Percentiles rank a stretch among this genome's conserved stretches.
These are phyloP conservation scores for Abramis brama DNA, from an alignment of 2,113 vertebrate genomes.

Conservation along the genomic window DNA sequence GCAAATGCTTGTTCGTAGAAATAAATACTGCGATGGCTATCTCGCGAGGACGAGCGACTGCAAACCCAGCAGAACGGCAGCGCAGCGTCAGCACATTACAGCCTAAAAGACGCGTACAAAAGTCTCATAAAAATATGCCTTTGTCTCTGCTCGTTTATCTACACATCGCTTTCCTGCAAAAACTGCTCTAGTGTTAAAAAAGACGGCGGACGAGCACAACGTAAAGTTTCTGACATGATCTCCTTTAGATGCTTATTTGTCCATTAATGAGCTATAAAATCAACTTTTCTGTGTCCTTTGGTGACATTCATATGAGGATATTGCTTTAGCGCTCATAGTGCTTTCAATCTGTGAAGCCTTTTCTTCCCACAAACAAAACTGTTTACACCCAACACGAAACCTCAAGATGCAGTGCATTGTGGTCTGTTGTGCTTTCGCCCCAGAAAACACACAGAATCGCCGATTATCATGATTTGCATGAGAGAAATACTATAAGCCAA, in stretches of 20 bases:
- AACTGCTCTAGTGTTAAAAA: constrained; percentile 31
- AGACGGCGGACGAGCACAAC: constrained; percentile 1
- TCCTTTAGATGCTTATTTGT: neutral
- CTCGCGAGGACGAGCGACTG: constrained; percentile 72
- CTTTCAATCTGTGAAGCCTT: neutral
- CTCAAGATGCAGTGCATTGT: neutral
- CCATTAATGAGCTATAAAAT: neutral
- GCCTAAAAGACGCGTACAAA: constrained; percentile 80
- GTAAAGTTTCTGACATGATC: neutral
- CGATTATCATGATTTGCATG: neutral
- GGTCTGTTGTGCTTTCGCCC: neutral
- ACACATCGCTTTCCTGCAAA: constrained; percentile 52
- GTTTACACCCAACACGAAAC: neutral
- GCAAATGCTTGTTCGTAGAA: constrained; percentile 93
- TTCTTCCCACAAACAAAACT: neutral
- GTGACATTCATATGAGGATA: constrained; percentile 83
- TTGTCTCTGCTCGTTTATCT: constrained; percentile 74
- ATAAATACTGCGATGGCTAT: constrained; percentile 99
- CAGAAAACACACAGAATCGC: neutral
- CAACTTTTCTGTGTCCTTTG: constrained; percentile 80
- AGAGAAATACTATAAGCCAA: constrained; percentile 5
- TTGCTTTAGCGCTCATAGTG: constrained; percentile 78
- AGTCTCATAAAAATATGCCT: constrained; percentile 82
- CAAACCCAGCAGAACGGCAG: constrained; percentile 46
- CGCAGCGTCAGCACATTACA: constrained; percentile 61